Base-by-base conservation (phyloP, 1,140 invertebrate genomes). In the Coelopa frigida region DNA sequence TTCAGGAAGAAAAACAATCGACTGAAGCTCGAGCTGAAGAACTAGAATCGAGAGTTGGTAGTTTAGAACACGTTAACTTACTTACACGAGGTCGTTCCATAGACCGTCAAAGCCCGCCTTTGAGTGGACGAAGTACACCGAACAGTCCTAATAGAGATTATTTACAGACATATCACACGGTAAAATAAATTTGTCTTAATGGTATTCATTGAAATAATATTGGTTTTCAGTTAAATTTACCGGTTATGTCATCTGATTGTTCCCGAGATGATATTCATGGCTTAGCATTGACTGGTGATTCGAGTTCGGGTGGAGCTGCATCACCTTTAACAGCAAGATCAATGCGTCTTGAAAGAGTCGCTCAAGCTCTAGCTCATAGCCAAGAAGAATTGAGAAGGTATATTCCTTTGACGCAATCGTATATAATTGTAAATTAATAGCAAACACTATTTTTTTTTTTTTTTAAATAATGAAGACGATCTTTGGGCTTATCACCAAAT, bases 1-100 rank as follows among this genome's bases (percentile, higher is more conserved):
- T 97, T 36, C 91, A 99, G 78, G 95, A 99, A 75, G 96, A 99
- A 74, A 99, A 99, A 68, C 92, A 99, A 71, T 94, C 82, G 60
- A 95, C 92, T 3, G 96, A 99, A 72, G 89, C 94, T 2, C 68
- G 94, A 42, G 95, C 95, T 2, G 96, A 99, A 72, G 94, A 98
- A 70, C 73, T 99, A 24, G 96, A 99, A 71, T 94, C 91, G 46
- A 79, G 94, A 57, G 94, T 98, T 47, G 94, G 93, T 54, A 94
- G 89, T 69, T 80, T 94, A 59, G 90, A 94, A 70, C 89, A 93
- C 64, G 89, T 94, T 78, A 90, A 93, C 75, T 72, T 94, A 45
- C 72, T 91, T 55, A 79, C 84, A 12, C 75, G 88, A 27, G 85
- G 87, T 21, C 72, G 83, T 46, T 87, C 77, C 70, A 79, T 79